Percentiles rank a stretch among this genome's conserved stretches.
Evolutionary conservation across 2,888 invertebrate species (phyloP).

Genomic region (Acrocera orbiculus): DNA sequence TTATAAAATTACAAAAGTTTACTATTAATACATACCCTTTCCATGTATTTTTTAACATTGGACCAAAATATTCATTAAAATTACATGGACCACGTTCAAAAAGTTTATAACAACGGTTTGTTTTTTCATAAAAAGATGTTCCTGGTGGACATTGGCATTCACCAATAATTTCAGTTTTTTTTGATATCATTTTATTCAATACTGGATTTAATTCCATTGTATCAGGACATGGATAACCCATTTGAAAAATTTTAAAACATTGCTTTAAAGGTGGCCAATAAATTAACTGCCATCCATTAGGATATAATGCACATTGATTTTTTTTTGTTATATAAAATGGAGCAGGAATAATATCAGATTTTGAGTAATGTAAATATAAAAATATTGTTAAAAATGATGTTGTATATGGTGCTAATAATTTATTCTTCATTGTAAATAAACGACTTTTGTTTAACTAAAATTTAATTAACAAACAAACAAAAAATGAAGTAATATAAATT

Average conservation of each 20-base stretch:
- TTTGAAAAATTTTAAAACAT: conserved; percentile 76
- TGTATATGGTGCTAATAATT: too few species aligned
- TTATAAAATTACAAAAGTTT: not conserved
- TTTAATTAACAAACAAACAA: too few species aligned
- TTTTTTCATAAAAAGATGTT: conserved; percentile 49
- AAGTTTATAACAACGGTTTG: conserved; percentile 53
- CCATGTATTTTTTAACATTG: conserved; percentile 32
- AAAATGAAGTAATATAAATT: too few species aligned
- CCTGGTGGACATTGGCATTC: conserved; percentile 73
- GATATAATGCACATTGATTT: conserved; percentile 66
- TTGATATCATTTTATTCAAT: conserved; percentile 6
- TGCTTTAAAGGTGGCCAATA: conserved; percentile 70
- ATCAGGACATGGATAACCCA: conserved; percentile 64
- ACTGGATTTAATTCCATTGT: conserved; percentile 65
- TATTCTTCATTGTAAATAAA: too few species aligned
- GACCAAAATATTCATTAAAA: conserved; percentile 56
- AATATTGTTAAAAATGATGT: too few species aligned
- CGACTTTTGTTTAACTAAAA: too few species aligned
- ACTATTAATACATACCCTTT: conserved; percentile 10
- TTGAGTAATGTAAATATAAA: too few species aligned
- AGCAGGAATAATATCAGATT: too few species aligned
- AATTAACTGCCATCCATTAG: conserved; percentile 69
- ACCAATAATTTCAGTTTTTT: conserved; percentile 27
- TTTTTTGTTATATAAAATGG: conserved; percentile 69
- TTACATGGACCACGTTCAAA: conserved; percentile 59